A percentile compares a stretch with the other conserved stretches of the same genome.
phyloP scores from a whole-genome alignment of 53 echinoderm and acorn worm species.

The Luidia sarsii region DNA sequence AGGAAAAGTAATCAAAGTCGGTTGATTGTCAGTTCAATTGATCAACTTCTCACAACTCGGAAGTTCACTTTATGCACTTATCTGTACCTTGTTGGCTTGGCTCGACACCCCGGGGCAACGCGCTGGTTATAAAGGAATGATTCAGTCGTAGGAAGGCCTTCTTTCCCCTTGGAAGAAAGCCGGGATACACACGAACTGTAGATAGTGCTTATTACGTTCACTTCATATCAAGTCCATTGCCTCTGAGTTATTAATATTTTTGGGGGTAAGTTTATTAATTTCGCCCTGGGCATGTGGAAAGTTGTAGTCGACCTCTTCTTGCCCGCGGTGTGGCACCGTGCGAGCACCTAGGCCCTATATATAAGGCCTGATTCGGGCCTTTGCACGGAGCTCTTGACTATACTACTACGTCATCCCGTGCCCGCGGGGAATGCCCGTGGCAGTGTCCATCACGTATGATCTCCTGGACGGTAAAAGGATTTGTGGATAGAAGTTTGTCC shows the following conservation, averaged over 20 bases:
- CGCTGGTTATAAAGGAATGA: too few relatives aligned
- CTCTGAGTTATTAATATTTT: slow-evolving; percentile 40
- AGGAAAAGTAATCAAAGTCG: too few relatives aligned
- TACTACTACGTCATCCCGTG: slow-evolving; percentile 7
- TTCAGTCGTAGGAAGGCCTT: too few relatives aligned
- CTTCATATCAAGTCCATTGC: not conserved
- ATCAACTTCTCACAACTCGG: not conserved
- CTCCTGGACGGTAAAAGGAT: not conserved
- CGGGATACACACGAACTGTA: slow-evolving; percentile 10
- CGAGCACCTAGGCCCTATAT: too few relatives aligned
- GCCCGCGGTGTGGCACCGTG: not conserved
- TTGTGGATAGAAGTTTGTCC: not conserved
- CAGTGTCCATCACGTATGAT: not conserved
- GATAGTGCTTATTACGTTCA: slow-evolving; percentile 13
- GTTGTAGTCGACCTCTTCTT: not conserved
- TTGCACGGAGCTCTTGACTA: too few relatives aligned
- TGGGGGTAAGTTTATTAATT: slow-evolving; percentile 26
- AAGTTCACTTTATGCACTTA: not conserved
- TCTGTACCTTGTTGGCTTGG: not conserved
- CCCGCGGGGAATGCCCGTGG: not conserved
- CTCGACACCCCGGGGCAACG: too few relatives aligned
- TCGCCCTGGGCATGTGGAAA: too few relatives aligned
- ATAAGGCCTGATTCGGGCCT: too few relatives aligned
- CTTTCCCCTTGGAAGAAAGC: not conserved
- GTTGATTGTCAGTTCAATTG: not conserved